Evolutionary conservation across 2,888 invertebrate genomes (phyloP), one percentile per base, ranked within the genome.

Genomic region (Aleiodes testaceus): DNA sequence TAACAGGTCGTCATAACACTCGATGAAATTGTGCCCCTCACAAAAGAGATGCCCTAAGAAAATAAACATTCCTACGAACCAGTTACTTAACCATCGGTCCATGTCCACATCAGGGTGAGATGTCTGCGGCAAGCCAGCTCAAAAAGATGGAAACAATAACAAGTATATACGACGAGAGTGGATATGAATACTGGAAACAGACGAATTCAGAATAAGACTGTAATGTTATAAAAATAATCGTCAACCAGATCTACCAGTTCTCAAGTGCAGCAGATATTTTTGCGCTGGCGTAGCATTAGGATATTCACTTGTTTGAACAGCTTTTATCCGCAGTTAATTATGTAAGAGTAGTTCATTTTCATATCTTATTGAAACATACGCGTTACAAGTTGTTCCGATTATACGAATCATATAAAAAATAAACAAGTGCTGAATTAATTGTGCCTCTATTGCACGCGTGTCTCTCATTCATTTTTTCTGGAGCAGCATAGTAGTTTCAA

Each of bases 41-140:
- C 85, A 87, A 86, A 84, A 80, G 81, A 78, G 67, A 44, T 76
- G 78, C 81, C 79, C 79, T 82, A 81, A 84, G 80, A 82, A 86
- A 87, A 86, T 86, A 86, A 87, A 87, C 85, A 86, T 84, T 85
- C 82, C 83, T 83, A 84, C 84, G 84, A 87, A 87, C 86, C 86
- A 87, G 86, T 87, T 86, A 87, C 85, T 85, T 86, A 86, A 82
- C 84, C 79, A 74, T 74, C 72, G 66, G 61, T 61, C 44, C 14
- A 67, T 59, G 59, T n/a, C 47, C 36, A n/a, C n/a, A 50, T 61
- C 18, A 16, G n/a, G 18, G 26, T 59, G 22, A 47, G 44, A 26
- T 64, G 52, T 53, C 64, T 26, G 61, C 72, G 77, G 74, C 75
- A 76, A 64, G 52, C 66, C 67, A 66, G 30, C 26, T 14, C 12